Percentiles rank a stretch among this genome's conserved stretches.
phyloP scores from a whole-genome alignment of 2,797 vertebrate genomes.

The Varecia variegata region DNA sequence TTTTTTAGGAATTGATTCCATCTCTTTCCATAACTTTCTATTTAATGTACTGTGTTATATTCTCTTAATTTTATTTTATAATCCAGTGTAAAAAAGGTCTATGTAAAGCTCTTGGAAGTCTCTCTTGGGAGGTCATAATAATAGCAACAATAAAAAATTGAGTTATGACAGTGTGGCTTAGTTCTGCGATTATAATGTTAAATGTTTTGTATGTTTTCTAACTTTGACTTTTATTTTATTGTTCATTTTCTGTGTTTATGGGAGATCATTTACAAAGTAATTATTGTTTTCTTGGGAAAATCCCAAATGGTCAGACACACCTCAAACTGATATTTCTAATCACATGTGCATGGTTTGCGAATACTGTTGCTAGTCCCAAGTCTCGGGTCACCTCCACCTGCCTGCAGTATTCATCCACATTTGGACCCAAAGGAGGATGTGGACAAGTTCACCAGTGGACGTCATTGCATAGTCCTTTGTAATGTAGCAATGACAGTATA shows the following conservation, averaged over 20 bases:
- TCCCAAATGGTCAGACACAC: not conserved
- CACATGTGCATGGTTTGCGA: not conserved
- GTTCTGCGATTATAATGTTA: not conserved
- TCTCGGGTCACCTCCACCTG: not conserved
- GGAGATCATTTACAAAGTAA: not conserved
- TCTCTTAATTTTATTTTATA: not conserved
- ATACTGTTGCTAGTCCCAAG: fast-evolving
- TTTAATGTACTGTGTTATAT: not conserved
- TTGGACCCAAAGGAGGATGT: not conserved
- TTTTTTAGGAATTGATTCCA: not conserved
- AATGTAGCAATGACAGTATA: not conserved
- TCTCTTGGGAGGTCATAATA: not conserved
- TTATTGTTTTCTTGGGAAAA: not conserved
- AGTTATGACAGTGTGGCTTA: not conserved
- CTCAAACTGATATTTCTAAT: not conserved
- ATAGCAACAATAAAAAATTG: not conserved
- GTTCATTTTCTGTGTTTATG: not conserved
- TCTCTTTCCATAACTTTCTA: not conserved
- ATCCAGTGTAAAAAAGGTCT: not conserved
- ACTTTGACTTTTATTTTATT: not conserved
- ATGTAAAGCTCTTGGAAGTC: not conserved
- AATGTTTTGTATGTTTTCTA: not conserved
- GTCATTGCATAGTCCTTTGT: not conserved
- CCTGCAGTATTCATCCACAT: not conserved
- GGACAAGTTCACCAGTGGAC: not conserved